phyloP scores from a whole-genome alignment of 2,113 vertebrate species.

The Ondatra zibethicus region DNA sequence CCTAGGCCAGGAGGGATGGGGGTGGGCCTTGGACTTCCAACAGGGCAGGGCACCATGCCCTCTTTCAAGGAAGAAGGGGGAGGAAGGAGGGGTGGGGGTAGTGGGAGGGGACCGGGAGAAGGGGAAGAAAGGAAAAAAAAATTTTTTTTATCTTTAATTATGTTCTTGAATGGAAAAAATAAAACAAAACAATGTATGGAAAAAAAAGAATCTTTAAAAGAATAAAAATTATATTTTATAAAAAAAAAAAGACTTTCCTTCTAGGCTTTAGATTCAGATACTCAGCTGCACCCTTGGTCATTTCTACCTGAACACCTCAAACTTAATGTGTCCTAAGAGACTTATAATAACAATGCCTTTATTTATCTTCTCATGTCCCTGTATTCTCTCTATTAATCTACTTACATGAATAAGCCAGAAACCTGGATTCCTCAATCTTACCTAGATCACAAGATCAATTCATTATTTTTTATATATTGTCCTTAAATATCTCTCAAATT shows the following conservation, averaged over 20 bases:
- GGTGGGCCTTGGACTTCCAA: no score
- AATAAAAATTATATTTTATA: no score
- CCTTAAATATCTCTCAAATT: not conserved
- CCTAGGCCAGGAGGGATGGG: no score
- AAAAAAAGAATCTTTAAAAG: no score
- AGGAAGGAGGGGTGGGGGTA: no score
- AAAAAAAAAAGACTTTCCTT: not conserved
- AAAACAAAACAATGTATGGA: no score
- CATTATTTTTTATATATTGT: not conserved
- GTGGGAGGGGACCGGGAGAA: no score
- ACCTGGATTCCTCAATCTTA: not conserved
- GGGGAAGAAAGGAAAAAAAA: no score
- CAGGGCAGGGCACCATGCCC: no score
- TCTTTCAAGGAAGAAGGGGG: no score
- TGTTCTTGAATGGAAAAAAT: no score
- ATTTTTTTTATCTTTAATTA: no score
- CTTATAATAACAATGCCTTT: not conserved
- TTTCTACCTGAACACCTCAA: not conserved
- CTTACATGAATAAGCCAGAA: not conserved
- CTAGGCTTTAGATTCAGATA: slow-evolving; percentile 20
- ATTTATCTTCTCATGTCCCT: not conserved
- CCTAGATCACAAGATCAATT: not conserved
- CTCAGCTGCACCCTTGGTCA: not conserved
- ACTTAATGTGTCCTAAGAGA: not conserved
- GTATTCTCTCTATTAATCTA: not conserved